These are phyloP conservation scores for Dryomyza anilis DNA, from an alignment of 2,888 invertebrate genomes.

Conservation along the genomic window DNA sequence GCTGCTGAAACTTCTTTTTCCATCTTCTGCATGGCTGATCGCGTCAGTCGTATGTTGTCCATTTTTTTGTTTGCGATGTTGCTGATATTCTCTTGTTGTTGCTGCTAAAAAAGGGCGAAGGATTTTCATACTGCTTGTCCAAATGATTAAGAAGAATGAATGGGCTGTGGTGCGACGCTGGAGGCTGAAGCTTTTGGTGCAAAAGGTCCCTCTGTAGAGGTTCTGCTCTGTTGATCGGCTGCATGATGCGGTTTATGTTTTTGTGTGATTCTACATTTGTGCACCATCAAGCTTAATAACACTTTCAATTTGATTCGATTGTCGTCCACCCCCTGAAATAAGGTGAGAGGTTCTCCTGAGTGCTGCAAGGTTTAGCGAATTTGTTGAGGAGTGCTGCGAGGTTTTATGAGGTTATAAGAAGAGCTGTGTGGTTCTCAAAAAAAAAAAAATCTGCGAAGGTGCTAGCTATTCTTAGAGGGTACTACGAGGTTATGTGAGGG, in stretches of 20 bases:
- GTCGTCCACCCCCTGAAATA: too few species aligned
- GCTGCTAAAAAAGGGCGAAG: slow-evolving; percentile 10
- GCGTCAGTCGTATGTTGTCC: too few species aligned
- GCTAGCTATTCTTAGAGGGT: too few species aligned
- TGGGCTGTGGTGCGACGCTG: slow-evolving; percentile 1
- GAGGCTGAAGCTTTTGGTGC: background rate
- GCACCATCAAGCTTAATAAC: slow-evolving; percentile 16
- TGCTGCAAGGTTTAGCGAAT: background rate
- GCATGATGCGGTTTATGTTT: background rate
- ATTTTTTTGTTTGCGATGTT: background rate
- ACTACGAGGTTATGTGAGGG: too few species aligned
- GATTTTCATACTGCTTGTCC: slow-evolving; percentile 12
- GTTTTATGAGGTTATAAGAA: too few species aligned
- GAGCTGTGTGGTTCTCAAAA: too few species aligned
- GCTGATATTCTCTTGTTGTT: background rate
- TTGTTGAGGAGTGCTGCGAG: too few species aligned
- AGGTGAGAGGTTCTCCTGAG: background rate
- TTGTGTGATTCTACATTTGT: slow-evolving; percentile 1
- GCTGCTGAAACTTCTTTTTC: background rate
- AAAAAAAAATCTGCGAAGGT: too few species aligned
- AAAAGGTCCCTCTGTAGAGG: background rate
- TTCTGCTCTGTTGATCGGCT: background rate
- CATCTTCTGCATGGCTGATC: background rate
- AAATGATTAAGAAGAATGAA: slow-evolving; percentile 25
- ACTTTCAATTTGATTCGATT: slow-evolving; percentile 23